Evolutionary conservation across 2,888 invertebrate genomes (phyloP), one percentile per base, ranked within the genome.

Genomic region (Atethmia centrago): DNA sequence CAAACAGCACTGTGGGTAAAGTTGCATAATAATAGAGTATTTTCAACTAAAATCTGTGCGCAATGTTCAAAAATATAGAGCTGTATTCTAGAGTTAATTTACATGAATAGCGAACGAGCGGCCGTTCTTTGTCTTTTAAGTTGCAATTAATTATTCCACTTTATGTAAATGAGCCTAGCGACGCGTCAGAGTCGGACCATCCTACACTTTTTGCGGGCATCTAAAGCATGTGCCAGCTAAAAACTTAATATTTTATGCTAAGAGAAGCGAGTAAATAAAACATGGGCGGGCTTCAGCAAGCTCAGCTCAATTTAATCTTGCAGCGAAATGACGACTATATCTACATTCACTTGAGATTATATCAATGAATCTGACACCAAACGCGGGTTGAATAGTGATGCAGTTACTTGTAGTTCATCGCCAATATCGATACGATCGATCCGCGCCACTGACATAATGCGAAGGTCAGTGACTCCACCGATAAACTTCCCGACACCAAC

Each of bases 111-210:
- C 93, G 92, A 87, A 89, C 85, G 88, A 86, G 88, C 88, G 90
- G 90, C 89, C 90, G 91, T 92, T 93, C 94, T 94, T 95, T 95
- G 94, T 94, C 92, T 94, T 93, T 94, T 90, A 94, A 94, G 92
- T 95, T 94, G 92, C 93, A 93, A 95, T 95, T 95, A 95, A 95
- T 94, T 96, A 95, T 95, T 95, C 95, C 87, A 92, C 89, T 95
- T 95, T 95, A 95, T 96, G 95, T 92, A 93, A 95, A 96, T 94
- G 92, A 87, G 88, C 80, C 88, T 84, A 84, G 89, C 87, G 89
- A 90, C 90, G 93, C 91, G 91, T 91, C 90, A 89, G 89, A 72
- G 85, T 88, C 83, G 90, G 91, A 90, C 91, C 87, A 88, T 84
- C 83, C 83, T 85, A 81, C 90, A 85, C 91, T 92, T 94, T 93